Evolutionary conservation across 2,113 vertebrate species (phyloP), one percentile per base, ranked within the genome.

Genomic region (Tichodroma muraria): DNA sequence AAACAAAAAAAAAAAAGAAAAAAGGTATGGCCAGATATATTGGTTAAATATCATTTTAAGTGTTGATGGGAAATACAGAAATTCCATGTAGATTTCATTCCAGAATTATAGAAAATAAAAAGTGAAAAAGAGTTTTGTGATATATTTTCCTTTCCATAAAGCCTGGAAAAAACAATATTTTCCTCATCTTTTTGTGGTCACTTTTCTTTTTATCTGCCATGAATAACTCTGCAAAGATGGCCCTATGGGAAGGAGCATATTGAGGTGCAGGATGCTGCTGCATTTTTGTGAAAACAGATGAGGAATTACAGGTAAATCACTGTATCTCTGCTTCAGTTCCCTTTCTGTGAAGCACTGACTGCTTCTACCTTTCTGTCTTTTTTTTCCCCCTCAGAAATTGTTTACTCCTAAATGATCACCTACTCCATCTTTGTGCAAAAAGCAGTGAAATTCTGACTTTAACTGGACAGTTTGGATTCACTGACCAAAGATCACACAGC

Each of bases 381-480:
- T 68, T 49, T 28, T 35, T 21, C 2, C 0, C 3, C 1, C 2
- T 4, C 23, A 12, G 20, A 28, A 15, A 21, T 10, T 9, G 2
- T 12, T 69, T 50, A 37, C 69, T 76, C 7, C 31, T 69, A 81
- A 87, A 65, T 56, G 31, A 61, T 53, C 1, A 2, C 15, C 42
- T 65, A n/a, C 12, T 30, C 2, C 16, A 70, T 21, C 8, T 61
- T 52, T 49, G 5, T 57, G 35, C 13, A 80, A 77, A 82, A 60
- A 47, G 4, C 22, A 18, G 1, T 37, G 20, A 69, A 85, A 56
- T 6, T 8, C 6, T 57, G 28, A 33, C 11, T 49, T 73, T 42
- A 73, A 24, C 15, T 16, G 28, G 24, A 28, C 1, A n/a, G 2
- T 42, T 54, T 63, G 9, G 24, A 50, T 64, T 88, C 65, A 40